Percentiles rank a stretch among this genome's conserved stretches.
phyloP scores from a whole-genome alignment of 2,797 vertebrate genomes.

The Cyprinella venusta region DNA sequence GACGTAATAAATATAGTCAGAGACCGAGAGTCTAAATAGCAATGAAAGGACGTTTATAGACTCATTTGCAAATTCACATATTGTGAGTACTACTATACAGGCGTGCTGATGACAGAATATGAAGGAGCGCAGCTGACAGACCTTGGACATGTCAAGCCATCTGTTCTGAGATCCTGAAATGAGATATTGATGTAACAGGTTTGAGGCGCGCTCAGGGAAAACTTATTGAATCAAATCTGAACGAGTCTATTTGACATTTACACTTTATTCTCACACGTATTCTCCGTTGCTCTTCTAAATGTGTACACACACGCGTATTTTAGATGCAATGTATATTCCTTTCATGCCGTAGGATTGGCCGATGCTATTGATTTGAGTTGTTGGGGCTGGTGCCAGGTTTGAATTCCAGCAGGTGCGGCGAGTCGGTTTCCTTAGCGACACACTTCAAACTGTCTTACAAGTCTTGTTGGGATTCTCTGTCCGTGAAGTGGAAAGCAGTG shows the following conservation, averaged over 20 bases:
- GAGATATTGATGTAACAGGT: slow-evolving; percentile 60
- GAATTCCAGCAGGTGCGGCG: slow-evolving; percentile 23
- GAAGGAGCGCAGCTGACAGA: slow-evolving; percentile 23
- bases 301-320: background rate
- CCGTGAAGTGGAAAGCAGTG: slow-evolving; percentile 46
- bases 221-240: slow-evolving; percentile 9
- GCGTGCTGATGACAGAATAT: background rate
- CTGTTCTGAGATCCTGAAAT: slow-evolving; percentile 46
- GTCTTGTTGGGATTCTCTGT: slow-evolving; percentile 32
- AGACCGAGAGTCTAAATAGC: background rate
- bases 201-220: slow-evolving; percentile 39
- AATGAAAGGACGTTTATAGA: background rate
- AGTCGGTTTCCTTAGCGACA: slow-evolving; percentile 43
- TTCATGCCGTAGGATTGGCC: slow-evolving; percentile 1
- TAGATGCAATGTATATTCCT: slow-evolving; percentile 5
- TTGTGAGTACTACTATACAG: slow-evolving; percentile 1
- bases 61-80: slow-evolving; percentile 24
- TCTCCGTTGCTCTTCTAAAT: background rate
- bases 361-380: slow-evolving; percentile 19
- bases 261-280: slow-evolving; percentile 8
- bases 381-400: slow-evolving; percentile 17
- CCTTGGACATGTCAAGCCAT: slow-evolving; percentile 61
- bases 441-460: slow-evolving; percentile 45
- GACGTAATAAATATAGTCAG: background rate
- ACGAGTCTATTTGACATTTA: slow-evolving; percentile 17